A percentile compares a stretch with the other conserved stretches of the same genome.
These are phyloP conservation scores for Aptenodytes patagonicus DNA, from an alignment of 2,113 vertebrate species.

Conservation along the genomic window DNA sequence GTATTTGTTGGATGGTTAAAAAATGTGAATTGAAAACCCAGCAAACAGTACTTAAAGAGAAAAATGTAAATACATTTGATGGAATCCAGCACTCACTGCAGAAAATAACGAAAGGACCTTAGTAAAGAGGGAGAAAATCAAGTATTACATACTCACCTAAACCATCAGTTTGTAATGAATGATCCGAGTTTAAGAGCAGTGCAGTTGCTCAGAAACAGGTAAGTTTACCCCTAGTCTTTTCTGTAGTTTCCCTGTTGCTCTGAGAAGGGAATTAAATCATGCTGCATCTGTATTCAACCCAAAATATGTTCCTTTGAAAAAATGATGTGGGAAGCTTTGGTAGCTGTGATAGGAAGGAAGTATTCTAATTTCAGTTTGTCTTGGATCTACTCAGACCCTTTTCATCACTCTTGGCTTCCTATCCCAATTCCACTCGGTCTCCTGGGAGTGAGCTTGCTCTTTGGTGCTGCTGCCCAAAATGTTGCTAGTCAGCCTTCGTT, in stretches of 20 bases:
- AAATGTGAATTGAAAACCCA: conserved; percentile 17
- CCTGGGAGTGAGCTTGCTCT: background rate
- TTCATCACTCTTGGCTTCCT: background rate
- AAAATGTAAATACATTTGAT: conserved; percentile 65
- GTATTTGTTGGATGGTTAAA: conserved; percentile 33
- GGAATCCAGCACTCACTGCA: conserved; percentile 15
- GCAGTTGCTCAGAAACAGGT: background rate
- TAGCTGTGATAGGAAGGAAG: background rate
- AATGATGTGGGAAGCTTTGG: background rate
- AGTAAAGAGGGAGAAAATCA: background rate
- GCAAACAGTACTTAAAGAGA: conserved; percentile 32
- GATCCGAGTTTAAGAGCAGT: background rate
- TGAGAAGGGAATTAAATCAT: background rate
- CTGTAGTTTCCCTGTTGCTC: background rate
- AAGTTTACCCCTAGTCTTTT: background rate
- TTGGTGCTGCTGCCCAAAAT: background rate
- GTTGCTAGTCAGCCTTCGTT: background rate
- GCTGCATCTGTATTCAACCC: background rate
- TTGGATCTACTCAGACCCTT: background rate
- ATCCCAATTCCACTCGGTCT: background rate
- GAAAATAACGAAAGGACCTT: background rate
- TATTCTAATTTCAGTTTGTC: background rate
- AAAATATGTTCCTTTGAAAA: background rate
- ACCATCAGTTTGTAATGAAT: background rate
- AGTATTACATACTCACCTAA: background rate